A percentile compares a stretch with the other conserved stretches of the same genome.
Conservation (phyloP, 2,888 invertebrate species). For the Plagodis pulveraria region DNA sequence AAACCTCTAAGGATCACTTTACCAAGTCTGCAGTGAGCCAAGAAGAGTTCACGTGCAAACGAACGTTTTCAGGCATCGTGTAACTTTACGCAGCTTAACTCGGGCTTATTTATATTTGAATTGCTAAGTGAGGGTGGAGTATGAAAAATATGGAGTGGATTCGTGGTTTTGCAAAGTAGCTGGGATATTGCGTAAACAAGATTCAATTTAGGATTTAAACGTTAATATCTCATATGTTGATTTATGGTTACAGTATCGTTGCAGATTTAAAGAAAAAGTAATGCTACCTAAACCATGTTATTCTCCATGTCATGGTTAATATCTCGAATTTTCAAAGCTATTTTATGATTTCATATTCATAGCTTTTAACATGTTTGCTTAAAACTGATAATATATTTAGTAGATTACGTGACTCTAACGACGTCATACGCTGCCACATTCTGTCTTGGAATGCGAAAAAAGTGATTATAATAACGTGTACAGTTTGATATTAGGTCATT, state of each 20-base stretch:
- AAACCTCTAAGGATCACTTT: slow-evolving; percentile 30
- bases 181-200: background rate
- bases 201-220: background rate
- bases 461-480: too few relatives aligned
- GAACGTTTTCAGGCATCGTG: slow-evolving; percentile 21
- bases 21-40: slow-evolving; percentile 23
- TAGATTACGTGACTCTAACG: too few relatives aligned
- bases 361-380: too few relatives aligned
- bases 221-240: background rate
- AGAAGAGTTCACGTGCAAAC: slow-evolving; percentile 22
- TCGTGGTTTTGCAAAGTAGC: background rate
- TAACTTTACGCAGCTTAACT: slow-evolving; percentile 19
- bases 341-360: too few relatives aligned
- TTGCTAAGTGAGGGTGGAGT: slow-evolving; percentile 14
- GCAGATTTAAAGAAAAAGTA: too few relatives aligned
- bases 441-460: too few relatives aligned
- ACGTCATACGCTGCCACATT: too few relatives aligned
- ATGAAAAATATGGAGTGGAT: slow-evolving; percentile 14
- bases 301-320: too few relatives aligned
- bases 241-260: background rate
- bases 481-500: too few relatives aligned
- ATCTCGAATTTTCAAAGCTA: too few relatives aligned
- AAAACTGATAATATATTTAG: too few relatives aligned
- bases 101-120: slow-evolving; percentile 27
- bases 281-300: too few relatives aligned